These are phyloP conservation scores for Lepidocyrtoides sp. DNA, from an alignment of 2,888 invertebrate genomes.

Conservation along the genomic window DNA sequence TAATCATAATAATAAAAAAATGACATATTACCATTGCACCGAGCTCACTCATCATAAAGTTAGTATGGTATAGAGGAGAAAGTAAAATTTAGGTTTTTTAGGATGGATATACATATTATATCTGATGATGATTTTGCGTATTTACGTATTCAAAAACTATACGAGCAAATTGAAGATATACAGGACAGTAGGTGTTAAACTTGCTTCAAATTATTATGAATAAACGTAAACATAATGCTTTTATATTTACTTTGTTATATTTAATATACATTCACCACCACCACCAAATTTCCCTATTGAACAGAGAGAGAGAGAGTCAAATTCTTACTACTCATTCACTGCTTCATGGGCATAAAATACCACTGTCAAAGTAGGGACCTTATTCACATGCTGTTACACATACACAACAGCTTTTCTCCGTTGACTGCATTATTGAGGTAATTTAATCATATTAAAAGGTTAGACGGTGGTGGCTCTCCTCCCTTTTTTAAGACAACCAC, in stretches of 20 bases:
- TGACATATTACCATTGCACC: conserved; percentile 31
- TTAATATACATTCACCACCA: neutral
- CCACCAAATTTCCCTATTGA: too few species aligned
- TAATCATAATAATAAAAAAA: conserved; percentile 34
- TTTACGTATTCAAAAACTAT: neutral
- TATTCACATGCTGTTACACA: conserved; percentile 8
- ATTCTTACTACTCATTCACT: neutral
- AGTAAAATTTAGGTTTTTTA: neutral
- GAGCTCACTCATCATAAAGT: neutral
- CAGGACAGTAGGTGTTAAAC: conserved; percentile 63
- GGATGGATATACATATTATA: neutral
- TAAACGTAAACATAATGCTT: conserved; percentile 27
- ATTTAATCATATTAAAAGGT: conserved; percentile 86
- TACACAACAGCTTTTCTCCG: neutral
- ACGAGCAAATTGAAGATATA: conserved; percentile 29
- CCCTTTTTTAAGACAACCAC: conserved; percentile 78
- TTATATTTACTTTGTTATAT: neutral
- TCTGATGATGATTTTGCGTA: neutral
- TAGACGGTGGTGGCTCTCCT: conserved; percentile 81
- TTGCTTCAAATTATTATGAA: conserved; percentile 54
- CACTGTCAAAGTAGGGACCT: neutral
- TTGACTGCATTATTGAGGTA: conserved; percentile 77
- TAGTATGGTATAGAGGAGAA: conserved; percentile 7
- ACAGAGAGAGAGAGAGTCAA: neutral
- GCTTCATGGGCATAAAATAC: conserved; percentile 36